phyloP scores from a whole-genome alignment of 2,888 invertebrate genomes.

The Ophioninae sp. region DNA sequence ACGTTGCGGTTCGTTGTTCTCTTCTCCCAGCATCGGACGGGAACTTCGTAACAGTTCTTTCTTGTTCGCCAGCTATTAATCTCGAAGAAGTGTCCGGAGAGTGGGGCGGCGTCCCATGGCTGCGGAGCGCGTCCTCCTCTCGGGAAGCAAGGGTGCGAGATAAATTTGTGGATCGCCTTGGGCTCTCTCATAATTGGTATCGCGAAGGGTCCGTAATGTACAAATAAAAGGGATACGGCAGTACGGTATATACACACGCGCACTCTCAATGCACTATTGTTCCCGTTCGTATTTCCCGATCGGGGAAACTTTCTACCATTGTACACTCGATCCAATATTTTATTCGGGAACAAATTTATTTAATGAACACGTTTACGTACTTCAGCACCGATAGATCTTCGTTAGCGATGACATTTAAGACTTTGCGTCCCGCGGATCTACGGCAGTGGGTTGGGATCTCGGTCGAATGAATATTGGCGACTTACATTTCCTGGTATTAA shows the following conservation, averaged over 20 bases:
- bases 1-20: constrained; percentile 28
- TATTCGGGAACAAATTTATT: constrained; percentile 34
- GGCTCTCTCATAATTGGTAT: constrained; percentile 58
- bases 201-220: constrained; percentile 52
- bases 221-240: constrained; percentile 44
- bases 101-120: not conserved
- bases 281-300: constrained; percentile 44
- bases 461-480: not conserved
- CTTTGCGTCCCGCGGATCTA: constrained; percentile 1
- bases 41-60: constrained; percentile 40
- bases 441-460: constrained; percentile 7
- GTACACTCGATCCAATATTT: constrained; percentile 33
- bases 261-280: constrained; percentile 19
- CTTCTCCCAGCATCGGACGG: constrained; percentile 2
- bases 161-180: constrained; percentile 57
- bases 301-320: constrained; percentile 23
- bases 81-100: constrained; percentile 27
- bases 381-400: constrained; percentile 29
- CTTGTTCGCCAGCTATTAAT: constrained; percentile 50
- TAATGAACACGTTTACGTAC: constrained; percentile 53
- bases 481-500: constrained; percentile 7
- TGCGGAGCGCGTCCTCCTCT: not conserved
- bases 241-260: constrained; percentile 29
- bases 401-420: constrained; percentile 23
- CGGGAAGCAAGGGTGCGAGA: constrained; percentile 54